Conservation (phyloP, 64 coral and sea anemone species). For the Pocillopora verrucosa region DNA sequence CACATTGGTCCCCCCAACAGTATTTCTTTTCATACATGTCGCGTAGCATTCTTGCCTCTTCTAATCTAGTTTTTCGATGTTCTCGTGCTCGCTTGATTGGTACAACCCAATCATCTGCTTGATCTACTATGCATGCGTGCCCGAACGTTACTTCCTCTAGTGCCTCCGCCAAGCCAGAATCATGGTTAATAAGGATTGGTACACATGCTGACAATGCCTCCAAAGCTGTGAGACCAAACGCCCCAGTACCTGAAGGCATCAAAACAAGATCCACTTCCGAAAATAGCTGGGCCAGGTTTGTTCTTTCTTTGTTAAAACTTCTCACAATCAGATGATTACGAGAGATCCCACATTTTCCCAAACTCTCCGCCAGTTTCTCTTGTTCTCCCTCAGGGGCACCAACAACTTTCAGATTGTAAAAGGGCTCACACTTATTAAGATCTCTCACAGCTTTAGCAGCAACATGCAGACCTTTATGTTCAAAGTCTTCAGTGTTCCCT, state of each 20-base stretch:
- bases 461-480: no score
- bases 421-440: no score
- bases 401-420: not conserved
- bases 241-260: conserved; percentile 5
- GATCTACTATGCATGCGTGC: not conserved
- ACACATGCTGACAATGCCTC: conserved; percentile 14
- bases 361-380: not conserved
- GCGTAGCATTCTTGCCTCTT: not conserved
- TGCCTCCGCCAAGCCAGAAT: not conserved
- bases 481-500: no score
- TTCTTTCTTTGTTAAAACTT: not conserved
- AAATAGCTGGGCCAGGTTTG: not conserved
- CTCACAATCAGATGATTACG: not conserved
- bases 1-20: not conserved
- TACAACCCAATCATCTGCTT: not conserved
- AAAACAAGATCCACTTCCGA: not conserved
- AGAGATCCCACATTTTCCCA: not conserved
- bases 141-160: not conserved
- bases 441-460: no score
- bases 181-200: not conserved
- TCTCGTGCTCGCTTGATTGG: not conserved
- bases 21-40: not conserved
- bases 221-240: not conserved
- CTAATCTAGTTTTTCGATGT: not conserved
- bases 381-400: not conserved